phyloP scores from a whole-genome alignment of 2,797 vertebrate genomes.

The Mormyrus hasselquistii region DNA sequence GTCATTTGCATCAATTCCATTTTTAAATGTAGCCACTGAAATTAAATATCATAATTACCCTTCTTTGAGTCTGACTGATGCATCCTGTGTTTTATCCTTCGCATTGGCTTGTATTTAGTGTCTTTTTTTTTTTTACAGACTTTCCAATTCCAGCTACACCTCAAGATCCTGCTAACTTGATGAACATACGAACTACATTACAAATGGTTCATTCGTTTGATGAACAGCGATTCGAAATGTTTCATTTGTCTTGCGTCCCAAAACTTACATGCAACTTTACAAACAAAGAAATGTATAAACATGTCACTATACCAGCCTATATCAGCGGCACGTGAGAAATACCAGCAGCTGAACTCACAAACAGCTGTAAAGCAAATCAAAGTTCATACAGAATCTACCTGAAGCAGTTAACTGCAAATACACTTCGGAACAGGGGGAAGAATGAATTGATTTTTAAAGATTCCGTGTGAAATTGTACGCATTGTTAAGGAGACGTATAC shows the following conservation, averaged over 20 bases:
- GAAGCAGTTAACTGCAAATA: neutral
- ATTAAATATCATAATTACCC: neutral
- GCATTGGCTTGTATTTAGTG: neutral
- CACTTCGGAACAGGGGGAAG: neutral
- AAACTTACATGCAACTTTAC: neutral
- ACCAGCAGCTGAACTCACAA: neutral
- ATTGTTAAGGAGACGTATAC: neutral
- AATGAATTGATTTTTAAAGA: neutral
- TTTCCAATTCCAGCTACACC: neutral
- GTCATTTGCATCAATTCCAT: neutral
- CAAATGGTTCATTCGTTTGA: neutral
- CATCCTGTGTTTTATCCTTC: neutral
- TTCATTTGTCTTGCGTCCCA: neutral
- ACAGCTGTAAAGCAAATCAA: neutral
- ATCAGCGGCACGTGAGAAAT: neutral
- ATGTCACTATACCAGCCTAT: neutral
- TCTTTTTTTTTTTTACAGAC: neutral
- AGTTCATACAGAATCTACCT: neutral
- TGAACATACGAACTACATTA: neutral
- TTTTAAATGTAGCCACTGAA: neutral
- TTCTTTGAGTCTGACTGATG: neutral
- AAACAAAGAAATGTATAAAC: neutral
- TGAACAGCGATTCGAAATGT: neutral
- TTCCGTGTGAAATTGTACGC: neutral
- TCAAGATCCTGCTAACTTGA: neutral